Percentiles rank a stretch among this genome's conserved stretches.
phyloP scores from a whole-genome alignment of 2,888 invertebrate species.

The Apodemia hepburni region DNA sequence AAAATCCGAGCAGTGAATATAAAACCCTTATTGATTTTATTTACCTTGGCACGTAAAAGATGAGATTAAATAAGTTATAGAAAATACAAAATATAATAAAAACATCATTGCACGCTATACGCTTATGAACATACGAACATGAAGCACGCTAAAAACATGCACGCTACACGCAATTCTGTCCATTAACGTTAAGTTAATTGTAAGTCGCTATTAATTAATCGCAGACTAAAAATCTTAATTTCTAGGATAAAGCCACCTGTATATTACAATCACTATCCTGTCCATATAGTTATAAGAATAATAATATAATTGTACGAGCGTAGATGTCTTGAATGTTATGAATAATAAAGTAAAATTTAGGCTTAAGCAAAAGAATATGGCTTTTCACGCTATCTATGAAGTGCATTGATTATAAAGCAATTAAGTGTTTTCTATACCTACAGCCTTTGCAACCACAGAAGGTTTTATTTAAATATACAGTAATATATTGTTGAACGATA shows the following conservation, averaged over 20 bases:
- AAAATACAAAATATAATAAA: slow-evolving; percentile 18
- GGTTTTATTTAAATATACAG: slow-evolving; percentile 30
- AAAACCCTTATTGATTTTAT: too few species aligned
- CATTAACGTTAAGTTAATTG: slow-evolving; percentile 62
- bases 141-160: slow-evolving; percentile 49
- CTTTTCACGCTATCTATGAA: slow-evolving; percentile 25
- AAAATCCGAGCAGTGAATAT: too few species aligned
- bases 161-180: slow-evolving; percentile 78
- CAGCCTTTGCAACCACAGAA: slow-evolving; percentile 19
- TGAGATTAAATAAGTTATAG: neutral
- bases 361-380: slow-evolving; percentile 20
- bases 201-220: slow-evolving; percentile 53
- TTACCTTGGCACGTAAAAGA: too few species aligned
- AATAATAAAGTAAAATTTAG: slow-evolving; percentile 17
- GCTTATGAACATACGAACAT: slow-evolving; percentile 33
- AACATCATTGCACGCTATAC: slow-evolving; percentile 19
- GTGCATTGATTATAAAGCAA: slow-evolving; percentile 29
- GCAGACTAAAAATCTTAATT: slow-evolving; percentile 50
- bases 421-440: slow-evolving; percentile 12
- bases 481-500: slow-evolving; percentile 38
- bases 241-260: slow-evolving; percentile 57
- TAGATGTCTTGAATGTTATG: slow-evolving; percentile 17
- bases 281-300: slow-evolving; percentile 52
- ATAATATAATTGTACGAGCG: slow-evolving; percentile 22
- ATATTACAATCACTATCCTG: slow-evolving; percentile 60